Base-by-base conservation (phyloP, 2,113 vertebrate genomes). In the Scomber scombrus region DNA sequence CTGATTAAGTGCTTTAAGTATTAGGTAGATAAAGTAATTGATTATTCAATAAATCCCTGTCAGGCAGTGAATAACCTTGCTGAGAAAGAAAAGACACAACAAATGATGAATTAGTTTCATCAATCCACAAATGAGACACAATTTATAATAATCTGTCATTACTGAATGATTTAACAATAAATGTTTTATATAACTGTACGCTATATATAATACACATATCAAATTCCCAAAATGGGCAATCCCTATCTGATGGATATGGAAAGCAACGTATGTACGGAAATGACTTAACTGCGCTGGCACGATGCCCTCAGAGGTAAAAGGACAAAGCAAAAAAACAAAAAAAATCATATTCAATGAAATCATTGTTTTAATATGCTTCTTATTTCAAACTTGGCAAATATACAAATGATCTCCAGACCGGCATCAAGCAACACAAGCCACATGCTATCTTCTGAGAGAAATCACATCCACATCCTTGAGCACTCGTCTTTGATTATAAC, bases 1-100 rank as follows among this genome's bases (percentile, higher is more conserved):
- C 77, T 96, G 96, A 97, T 94, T 85, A 96, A 97, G 96, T 91
- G 82, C 94, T 95, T 92, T 92, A 94, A 95, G 94, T 95, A 96
- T 96, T 94, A 96, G 90, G 71, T 94, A 95, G 96, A 96, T 97
- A 97, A 97, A 96, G 94, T 88, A 94, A 97, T 96, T 95, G 96
- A 97, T 97, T 96, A 95, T 95, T 95, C 95, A 93, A 94, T 97
- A 96, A 96, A 96, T 97, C 96, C 93, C 85, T 90, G 82, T 84
- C 95, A 90, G 95, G 85, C 87, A 74, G 85, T 89, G 90, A 92
- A 91, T 92, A 90, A 92, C 84, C 65, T 93, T 71, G 72, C 86
- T 90, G 77, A 63, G 88, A 84, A 84, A 88, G 79, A 86, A 73
- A 89, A 68, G 70, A 87, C 89, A 85, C 91, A 82, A 94, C 92